phyloP scores from a whole-genome alignment of 1,140 invertebrate species.

The Zaprionus ornatus region DNA sequence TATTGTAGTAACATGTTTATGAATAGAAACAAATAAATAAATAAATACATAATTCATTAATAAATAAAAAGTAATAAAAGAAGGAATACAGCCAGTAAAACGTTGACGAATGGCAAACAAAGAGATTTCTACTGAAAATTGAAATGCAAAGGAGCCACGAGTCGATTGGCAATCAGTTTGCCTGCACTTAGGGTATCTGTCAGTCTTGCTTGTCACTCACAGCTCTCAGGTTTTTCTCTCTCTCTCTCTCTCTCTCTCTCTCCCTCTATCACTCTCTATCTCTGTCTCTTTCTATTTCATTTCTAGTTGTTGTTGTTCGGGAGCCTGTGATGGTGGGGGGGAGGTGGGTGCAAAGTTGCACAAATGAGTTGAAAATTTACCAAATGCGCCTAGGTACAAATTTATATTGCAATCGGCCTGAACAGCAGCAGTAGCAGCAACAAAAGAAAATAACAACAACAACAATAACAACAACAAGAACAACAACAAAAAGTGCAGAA shows the following conservation, averaged over 20 bases:
- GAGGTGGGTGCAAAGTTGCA: conserved; percentile 41
- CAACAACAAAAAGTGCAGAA: conserved; percentile 11
- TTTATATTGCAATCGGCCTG: conserved; percentile 10
- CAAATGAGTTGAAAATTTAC: conserved; percentile 62
- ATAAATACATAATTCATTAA: too few relatives aligned
- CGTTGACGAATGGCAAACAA: not conserved
- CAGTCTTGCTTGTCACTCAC: not conserved
- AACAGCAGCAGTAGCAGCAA: not conserved
- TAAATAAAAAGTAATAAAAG: too few relatives aligned
- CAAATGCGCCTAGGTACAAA: conserved; percentile 54
- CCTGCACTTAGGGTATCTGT: not conserved
- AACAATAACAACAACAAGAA: not conserved
- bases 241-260: not conserved
- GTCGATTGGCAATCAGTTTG: not conserved
- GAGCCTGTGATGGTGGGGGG: conserved; percentile 11
- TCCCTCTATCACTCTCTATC: not conserved
- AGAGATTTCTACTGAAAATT: not conserved
- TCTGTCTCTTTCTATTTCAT: not conserved
- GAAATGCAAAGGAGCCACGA: too few relatives aligned
- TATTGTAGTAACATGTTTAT: too few relatives aligned
- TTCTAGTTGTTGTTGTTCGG: conserved; percentile 11
- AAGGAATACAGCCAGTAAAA: not conserved
- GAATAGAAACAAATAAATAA: too few relatives aligned
- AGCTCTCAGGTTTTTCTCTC: not conserved
- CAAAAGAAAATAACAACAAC: not conserved